Percentiles rank a stretch among this genome's conserved stretches.
Evolutionary conservation across 30 jellyfish, hydroid and myxozoan species (phyloP).

Genomic region (Cassiopea andromeda): DNA sequence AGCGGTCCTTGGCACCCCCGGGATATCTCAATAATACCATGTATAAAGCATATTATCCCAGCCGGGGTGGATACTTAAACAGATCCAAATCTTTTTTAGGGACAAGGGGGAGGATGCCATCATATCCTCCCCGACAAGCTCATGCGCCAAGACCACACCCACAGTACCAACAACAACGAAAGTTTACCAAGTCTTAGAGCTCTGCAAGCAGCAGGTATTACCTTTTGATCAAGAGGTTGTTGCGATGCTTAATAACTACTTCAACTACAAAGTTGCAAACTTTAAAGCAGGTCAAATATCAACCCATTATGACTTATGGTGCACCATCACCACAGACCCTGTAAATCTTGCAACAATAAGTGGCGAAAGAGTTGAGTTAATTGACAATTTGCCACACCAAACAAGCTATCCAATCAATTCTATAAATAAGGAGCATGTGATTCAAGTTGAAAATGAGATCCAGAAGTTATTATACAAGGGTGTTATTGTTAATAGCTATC

Average conservation of each 20-base stretch:
- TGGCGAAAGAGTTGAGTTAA: neutral
- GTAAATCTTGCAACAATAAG: neutral
- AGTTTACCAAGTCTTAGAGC: slow-evolving; percentile 17
- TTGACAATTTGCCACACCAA: no score
- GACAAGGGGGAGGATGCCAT: no score
- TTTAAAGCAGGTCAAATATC: neutral
- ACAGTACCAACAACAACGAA: neutral
- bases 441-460: neutral
- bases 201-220: slow-evolving; percentile 3
- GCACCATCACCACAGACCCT: neutral
- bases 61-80: neutral
- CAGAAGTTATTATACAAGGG: neutral
- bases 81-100: neutral
- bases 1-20: neutral
- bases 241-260: neutral
- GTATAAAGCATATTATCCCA: neutral
- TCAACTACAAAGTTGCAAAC: neutral
- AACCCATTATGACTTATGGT: neutral
- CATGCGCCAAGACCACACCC: neutral
- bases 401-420: neutral
- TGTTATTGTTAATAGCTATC: slow-evolving; percentile 2
- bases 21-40: neutral
- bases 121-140: no score
- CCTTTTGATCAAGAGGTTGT: neutral
- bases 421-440: neutral